phyloP scores from a whole-genome alignment of 2,888 invertebrate genomes.

The Lithodes maja region DNA sequence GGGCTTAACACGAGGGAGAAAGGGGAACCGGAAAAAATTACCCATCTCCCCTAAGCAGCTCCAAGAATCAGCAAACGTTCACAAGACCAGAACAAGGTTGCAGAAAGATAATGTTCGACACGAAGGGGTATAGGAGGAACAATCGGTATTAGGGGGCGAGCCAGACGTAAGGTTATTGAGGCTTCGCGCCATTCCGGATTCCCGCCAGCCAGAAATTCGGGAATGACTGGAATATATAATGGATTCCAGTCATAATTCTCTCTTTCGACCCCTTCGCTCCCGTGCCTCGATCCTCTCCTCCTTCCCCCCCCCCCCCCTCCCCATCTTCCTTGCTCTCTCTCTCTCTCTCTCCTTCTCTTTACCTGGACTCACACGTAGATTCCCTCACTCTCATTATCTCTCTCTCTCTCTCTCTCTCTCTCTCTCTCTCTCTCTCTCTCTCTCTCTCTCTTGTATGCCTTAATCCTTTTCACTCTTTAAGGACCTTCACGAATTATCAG shows the following conservation, averaged over 20 bases:
- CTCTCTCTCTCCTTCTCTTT: neutral
- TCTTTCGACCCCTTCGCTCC: neutral
- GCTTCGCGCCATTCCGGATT: neutral
- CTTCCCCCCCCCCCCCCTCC: neutral
- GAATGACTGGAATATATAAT: neutral
- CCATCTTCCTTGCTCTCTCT: neutral
- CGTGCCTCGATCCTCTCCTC: neutral
- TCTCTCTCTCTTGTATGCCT: neutral
- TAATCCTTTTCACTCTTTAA: neutral
- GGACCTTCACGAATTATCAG: no score
- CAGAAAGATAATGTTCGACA: no score
- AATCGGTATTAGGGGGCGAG: neutral
- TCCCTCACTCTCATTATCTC: neutral
- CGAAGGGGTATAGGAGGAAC: neutral
- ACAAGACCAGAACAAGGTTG: no score
- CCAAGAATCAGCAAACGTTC: no score
- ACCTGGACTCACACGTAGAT: neutral
- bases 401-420: slow-evolving; percentile 1
- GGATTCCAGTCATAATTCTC: neutral
- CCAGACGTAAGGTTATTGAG: neutral
- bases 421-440: neutral
- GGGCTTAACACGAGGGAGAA: no score
- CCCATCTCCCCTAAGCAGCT: no score
- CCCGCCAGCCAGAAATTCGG: neutral
- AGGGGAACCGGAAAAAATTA: no score